Evolutionary conservation across 2,797 vertebrate species (phyloP), one percentile per base, ranked within the genome.

Genomic region (Phyllotis vaccarum): DNA sequence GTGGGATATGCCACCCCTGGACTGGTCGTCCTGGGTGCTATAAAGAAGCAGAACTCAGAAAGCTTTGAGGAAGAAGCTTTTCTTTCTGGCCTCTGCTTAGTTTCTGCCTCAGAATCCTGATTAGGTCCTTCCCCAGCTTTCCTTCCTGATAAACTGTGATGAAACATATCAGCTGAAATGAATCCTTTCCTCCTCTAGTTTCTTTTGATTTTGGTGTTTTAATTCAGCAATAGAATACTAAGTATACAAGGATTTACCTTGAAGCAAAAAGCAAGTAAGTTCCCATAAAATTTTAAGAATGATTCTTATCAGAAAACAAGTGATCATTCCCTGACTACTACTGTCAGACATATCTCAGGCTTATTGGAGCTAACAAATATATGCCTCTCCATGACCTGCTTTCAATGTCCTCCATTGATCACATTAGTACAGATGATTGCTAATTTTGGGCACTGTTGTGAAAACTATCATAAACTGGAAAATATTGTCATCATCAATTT

Each of bases 401-500:
- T 52, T 91, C n/a, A 52, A 0, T 68, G 40, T 46, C 46, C 14
- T 82, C 29, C 46, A 27, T 82, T 17, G 46, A 24, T 22, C 24
- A 29, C 27, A 66, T 95, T 90, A 49, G 31, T 80, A 31, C 43
- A 82, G 56, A 78, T 74, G 16, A 19, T 8, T 2, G 3, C 82
- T 40, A 54, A 31, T 62, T 91, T 37, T 80, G 21, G 24, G 68
- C 24, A 24, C 17, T 49, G n/a, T 86, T 78, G 56, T 78, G 40
- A 58, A 85, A 78, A 91, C 74, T 95, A 22, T 70, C 86, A 83
- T 85, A 85, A 87, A 49, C 2, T 81, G 64, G 80, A 72, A 75
- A 89, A 78, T 72, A 78, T 1, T 62, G 14, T 93, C 37, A 8
- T 81, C 49, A 93, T 34, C 27, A 64, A 46, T 89, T 95, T 97